Conservation (phyloP, 2,888 invertebrate genomes). For the Eilema depressum region DNA sequence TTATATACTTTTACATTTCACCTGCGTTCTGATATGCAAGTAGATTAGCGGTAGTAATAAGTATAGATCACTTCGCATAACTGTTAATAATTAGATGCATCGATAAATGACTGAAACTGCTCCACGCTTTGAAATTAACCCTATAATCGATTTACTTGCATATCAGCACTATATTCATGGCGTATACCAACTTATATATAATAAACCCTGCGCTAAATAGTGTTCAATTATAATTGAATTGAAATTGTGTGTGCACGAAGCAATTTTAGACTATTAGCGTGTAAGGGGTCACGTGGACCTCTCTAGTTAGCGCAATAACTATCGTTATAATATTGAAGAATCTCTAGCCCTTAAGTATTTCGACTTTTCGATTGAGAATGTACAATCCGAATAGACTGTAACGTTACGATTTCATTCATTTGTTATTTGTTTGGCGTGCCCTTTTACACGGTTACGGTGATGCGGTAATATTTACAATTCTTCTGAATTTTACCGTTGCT, state of each 20-base stretch:
- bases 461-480: not conserved
- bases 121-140: not conserved
- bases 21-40: slow-evolving; percentile 39
- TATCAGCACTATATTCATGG: slow-evolving; percentile 28
- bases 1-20: slow-evolving; percentile 33
- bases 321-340: slow-evolving; percentile 52
- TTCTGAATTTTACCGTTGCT: too few species aligned
- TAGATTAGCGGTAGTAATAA: slow-evolving; percentile 8
- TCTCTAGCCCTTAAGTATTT: slow-evolving; percentile 72
- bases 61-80: slow-evolving; percentile 2
- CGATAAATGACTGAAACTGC: slow-evolving; percentile 16
- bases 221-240: slow-evolving; percentile 60
- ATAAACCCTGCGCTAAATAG: slow-evolving; percentile 57
- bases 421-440: slow-evolving; percentile 55
- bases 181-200: slow-evolving; percentile 28
- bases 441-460: slow-evolving; percentile 28
- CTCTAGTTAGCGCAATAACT: slow-evolving; percentile 78
- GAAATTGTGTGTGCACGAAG: slow-evolving; percentile 67
- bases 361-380: slow-evolving; percentile 81
- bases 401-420: slow-evolving; percentile 70
- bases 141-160: slow-evolving; percentile 30
- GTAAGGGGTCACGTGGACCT: slow-evolving; percentile 57
- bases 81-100: slow-evolving; percentile 10
- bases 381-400: slow-evolving; percentile 85
- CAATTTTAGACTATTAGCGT: slow-evolving; percentile 72